Evolutionary conservation across 2,797 vertebrate genomes (phyloP), one percentile per base, ranked within the genome.

Genomic region (Sebastes itinus): DNA sequence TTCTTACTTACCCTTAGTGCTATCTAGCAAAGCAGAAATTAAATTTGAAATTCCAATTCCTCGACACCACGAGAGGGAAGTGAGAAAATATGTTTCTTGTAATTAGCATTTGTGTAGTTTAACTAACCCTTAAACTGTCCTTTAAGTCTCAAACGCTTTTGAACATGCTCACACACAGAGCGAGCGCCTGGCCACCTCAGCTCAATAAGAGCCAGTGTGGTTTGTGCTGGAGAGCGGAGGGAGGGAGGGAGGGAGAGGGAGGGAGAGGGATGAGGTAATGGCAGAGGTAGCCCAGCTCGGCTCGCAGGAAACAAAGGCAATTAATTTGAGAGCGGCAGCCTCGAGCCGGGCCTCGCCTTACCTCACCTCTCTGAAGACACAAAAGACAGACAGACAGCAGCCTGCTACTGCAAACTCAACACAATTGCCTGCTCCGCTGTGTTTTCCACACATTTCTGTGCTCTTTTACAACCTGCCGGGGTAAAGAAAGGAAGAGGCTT

Each of bases 261-360:
- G 46, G 18, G 18, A 49, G 46, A 49, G 46, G 46, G 20, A 94
- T 92, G 91, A 88, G 90, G 68, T 89, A 92, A 92, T 91, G 86
- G 85, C 85, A 87, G 80, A 82, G 83, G 83, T 80, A 69, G 72
- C 76, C 75, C 76, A 65, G 73, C 78, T 81, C 69, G 63, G 69
- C 86, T 77, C 71, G 32, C 80, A 46, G 55, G 80, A 84, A 88
- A 91, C 83, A 87, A 91, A 88, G 84, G 75, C 87, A 87, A 87
- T 90, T 88, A 71, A 88, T 86, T 70, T 87, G 59, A 71, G 55
- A 80, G 77, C 28, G 30, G 62, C 68, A 69, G 72, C 67, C 63
- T 74, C 54, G 30, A 70, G 76, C 11, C 23, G 5, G 42, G 62
- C 61, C 61, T 80, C 5, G 20, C 59, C 77, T 77, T 28, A 55